Evolutionary conservation across 1,140 invertebrate species (phyloP), one percentile per base, ranked within the genome.

Genomic region (Anadara kagoshimensis): DNA sequence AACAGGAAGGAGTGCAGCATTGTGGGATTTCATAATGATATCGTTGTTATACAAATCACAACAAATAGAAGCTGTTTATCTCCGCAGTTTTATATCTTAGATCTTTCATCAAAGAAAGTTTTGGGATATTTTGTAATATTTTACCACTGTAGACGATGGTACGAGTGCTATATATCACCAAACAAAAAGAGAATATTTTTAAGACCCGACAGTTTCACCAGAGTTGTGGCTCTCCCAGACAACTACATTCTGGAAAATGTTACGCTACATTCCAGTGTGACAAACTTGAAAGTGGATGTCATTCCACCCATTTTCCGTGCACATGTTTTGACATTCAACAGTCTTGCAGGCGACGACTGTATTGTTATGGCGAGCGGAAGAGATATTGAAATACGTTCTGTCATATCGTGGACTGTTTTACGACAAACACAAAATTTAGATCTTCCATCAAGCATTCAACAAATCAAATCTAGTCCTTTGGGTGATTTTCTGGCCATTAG

Each of bases 151-250:
- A 74, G 78, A 1, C 65, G 78, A 16, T 83, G 81, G 83, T 85
- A 81, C 47, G 83, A 85, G 67, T 79, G 80, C 18, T 82, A 85
- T 68, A 80, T 85, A 24, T 85, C 83, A 7, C 81, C 83, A 14
- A 76, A 75, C 22, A 80, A 78, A 20, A 54, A 69, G 12, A 59
- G 73, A 4, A 77, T 85, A 14, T 64, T 81, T 1, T 71, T 85
- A 59, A 67, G 83, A 24, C 83, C 83, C 5, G 83, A 84, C 51
- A 79, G 78, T 65, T 68, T 80, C 20, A 80, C 81, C 16, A 61
- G 81, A 14, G 70, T 80, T 53, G 73, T 82, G 20, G 75, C 78
- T 22, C 43, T 78, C 20, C 78, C 78, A 22, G 81, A 82, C 51
- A 80, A 76, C 54, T 80, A 78, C 49, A 61, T 82, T n/a, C 68